Evolutionary conservation across 2,888 invertebrate species (phyloP), one percentile per base, ranked within the genome.

Genomic region (Danaus chrysippus): DNA sequence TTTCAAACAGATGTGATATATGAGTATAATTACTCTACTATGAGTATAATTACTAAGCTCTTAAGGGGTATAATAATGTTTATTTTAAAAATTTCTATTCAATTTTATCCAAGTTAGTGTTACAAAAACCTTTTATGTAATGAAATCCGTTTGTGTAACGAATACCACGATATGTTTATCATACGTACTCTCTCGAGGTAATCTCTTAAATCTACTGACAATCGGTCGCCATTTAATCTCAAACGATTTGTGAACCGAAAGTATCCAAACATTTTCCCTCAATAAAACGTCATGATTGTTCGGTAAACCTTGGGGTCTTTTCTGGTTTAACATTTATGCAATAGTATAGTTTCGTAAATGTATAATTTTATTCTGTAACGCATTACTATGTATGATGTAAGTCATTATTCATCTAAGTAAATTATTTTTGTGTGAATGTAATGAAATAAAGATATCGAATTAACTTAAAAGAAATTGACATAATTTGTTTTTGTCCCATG

Each of bases 201-300:
- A 46, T 46, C 46, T 46, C 49, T 17, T 17, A 43, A 49, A 49
- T 49, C 49, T 17, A 17, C 49, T 49, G 49, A 49, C 49, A 49
- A 49, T 49, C 49, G 8, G 49, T 17, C 49, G 49, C 49, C 49
- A 49, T 49, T 49, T 49, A 49, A 49, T 49, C 49, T 10, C 10
- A 17, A n/a, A 49, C 17, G 49, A 17, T 49, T 49, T 17, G 49
- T 17, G 17, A 17, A 10, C 49, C 17, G 17, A 49, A 17, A 17
- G 10, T 8, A 46, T 46, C 46, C 46, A 46, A 46, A 46, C n/a
- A n/a, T n/a, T 46, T 17, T 49, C 17, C n/a, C 11, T 10, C 17
- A 49, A 49, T 17, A 17, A 17, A 17, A 49, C 17, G 9, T 49
- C 10, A 49, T 17, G 15, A 49, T 17, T 46, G 13, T 46, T 49